These are phyloP conservation scores for Heliconius hewitsoni DNA, from an alignment of 1,140 invertebrate species.

Conservation along the genomic window DNA sequence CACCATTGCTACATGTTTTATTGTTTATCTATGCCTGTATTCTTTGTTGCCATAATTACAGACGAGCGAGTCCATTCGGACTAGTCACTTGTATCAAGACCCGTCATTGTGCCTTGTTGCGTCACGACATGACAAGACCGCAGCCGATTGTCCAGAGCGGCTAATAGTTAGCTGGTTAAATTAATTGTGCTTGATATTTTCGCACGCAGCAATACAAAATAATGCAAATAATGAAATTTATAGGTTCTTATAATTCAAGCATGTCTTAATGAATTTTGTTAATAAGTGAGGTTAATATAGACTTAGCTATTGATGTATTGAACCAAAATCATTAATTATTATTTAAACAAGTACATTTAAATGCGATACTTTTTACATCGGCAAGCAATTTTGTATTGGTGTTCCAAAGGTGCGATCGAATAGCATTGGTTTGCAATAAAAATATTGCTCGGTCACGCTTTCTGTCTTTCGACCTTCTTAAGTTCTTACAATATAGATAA, in stretches of 20 bases:
- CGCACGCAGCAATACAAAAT: neutral
- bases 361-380: slow-evolving; percentile 48
- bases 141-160: slow-evolving; percentile 47
- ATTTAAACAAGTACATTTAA: slow-evolving; percentile 24
- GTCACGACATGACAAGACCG: slow-evolving; percentile 58
- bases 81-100: slow-evolving; percentile 62
- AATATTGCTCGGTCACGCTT: slow-evolving; percentile 62
- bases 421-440: slow-evolving; percentile 67
- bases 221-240: neutral
- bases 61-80: slow-evolving; percentile 48
- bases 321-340: neutral
- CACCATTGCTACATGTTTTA: slow-evolving; percentile 56
- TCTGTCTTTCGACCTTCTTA: slow-evolving; percentile 49
- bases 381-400: slow-evolving; percentile 58
- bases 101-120: slow-evolving; percentile 64
- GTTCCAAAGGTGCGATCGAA: slow-evolving; percentile 48
- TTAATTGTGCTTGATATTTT: slow-evolving; percentile 52
- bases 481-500: slow-evolving; percentile 18
- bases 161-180: slow-evolving; percentile 64
- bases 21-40: slow-evolving; percentile 56
- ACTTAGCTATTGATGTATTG: neutral
- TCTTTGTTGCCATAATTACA: slow-evolving; percentile 63
- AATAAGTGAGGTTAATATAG: neutral
- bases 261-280: neutral
- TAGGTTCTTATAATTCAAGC: neutral